Percentiles rank a stretch among this genome's conserved stretches.
phyloP scores from a whole-genome alignment of 1,140 invertebrate species.

The Phortica variegata region DNA sequence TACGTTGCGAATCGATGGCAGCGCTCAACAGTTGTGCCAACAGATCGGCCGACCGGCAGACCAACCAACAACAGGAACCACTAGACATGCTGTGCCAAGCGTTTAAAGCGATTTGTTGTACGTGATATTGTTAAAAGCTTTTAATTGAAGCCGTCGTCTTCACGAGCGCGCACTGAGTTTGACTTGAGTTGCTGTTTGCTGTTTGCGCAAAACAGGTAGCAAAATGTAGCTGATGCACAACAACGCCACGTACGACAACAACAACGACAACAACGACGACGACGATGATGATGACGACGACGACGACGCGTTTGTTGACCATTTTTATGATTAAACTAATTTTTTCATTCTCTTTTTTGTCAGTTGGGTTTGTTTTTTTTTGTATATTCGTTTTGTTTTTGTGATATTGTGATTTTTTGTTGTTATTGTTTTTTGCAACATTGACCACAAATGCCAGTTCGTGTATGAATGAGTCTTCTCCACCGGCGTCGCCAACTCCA shows the following conservation, averaged over 20 bases:
- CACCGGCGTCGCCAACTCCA: no score
- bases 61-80: neutral
- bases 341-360: no score
- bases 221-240: conserved; percentile 17
- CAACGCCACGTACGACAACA: conserved; percentile 15
- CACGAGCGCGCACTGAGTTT: neutral
- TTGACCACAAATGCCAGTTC: neutral
- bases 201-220: conserved; percentile 50
- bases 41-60: neutral
- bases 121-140: conserved; percentile 57
- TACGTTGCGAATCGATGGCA: neutral
- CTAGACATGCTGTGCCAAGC: neutral
- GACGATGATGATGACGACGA: conserved; percentile 7
- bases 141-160: conserved; percentile 54
- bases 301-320: conserved; percentile 37
- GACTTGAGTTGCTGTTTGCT: conserved; percentile 15
- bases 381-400: no score
- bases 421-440: no score
- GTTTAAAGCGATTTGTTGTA: conserved; percentile 36
- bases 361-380: no score
- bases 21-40: neutral
- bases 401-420: no score
- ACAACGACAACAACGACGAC: conserved; percentile 5
- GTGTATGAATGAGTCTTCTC: conserved; percentile 5
- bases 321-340: conserved; percentile 57